Percentiles rank a stretch among this genome's conserved stretches.
phyloP scores from a whole-genome alignment of 2,113 vertebrate species.

The Antigone vipio region DNA sequence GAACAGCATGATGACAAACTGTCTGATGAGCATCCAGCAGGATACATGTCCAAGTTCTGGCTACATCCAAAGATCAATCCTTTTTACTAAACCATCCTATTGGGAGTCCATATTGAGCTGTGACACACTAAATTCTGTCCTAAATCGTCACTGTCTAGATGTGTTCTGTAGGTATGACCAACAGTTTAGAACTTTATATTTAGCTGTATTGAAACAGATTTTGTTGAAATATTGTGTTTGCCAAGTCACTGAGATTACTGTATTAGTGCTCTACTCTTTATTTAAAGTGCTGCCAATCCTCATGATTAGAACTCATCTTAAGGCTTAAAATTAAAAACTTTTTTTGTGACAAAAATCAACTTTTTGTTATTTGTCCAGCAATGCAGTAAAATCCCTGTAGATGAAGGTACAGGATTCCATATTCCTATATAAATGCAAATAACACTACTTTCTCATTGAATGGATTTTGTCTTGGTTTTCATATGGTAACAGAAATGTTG shows the following conservation, averaged over 20 bases:
- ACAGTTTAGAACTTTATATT: neutral
- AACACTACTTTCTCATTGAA: neutral
- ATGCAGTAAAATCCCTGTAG: neutral
- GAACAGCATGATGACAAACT: neutral
- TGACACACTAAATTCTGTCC: neutral
- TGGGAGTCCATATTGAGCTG: neutral
- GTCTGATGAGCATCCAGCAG: neutral
- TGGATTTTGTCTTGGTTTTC: neutral
- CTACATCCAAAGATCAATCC: neutral
- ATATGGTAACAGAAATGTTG: neutral
- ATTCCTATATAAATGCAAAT: neutral
- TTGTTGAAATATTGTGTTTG: neutral
- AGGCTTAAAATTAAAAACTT: neutral
- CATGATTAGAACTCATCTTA: neutral
- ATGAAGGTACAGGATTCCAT: neutral
- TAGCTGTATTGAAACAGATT: neutral
- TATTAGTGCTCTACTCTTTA: neutral
- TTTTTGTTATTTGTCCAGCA: neutral
- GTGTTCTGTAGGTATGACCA: neutral
- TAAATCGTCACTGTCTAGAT: neutral
- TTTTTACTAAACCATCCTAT: neutral
- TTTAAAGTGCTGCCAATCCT: neutral
- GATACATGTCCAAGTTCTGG: neutral
- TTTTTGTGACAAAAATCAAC: neutral
- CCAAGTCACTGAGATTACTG: neutral